Percentiles rank a stretch among this genome's conserved stretches.
Evolutionary conservation across 2,797 vertebrate species (phyloP).

Genomic region (Petrocephalus schoutedeni): DNA sequence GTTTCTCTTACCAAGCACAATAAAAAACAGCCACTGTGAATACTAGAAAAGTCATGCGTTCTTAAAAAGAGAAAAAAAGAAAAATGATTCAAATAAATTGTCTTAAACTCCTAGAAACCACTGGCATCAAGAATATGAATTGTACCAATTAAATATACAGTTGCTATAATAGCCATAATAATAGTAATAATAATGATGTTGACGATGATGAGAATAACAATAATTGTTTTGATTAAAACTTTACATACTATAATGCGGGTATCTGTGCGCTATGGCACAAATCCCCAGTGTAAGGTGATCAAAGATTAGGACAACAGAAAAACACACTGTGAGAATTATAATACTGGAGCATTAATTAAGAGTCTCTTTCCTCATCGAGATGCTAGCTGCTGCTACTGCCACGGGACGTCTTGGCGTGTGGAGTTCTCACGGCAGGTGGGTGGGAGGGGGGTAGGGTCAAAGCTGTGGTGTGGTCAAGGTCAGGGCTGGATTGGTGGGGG

Average conservation of each 20-base stretch:
- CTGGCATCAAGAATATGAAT: slow-evolving; percentile 41
- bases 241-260: slow-evolving; percentile 34
- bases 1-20: slow-evolving; percentile 33
- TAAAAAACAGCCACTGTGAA: slow-evolving; percentile 31
- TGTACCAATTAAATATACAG: slow-evolving; percentile 53
- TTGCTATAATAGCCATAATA: slow-evolving; percentile 47
- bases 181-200: slow-evolving; percentile 39
- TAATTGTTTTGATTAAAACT: slow-evolving; percentile 39
- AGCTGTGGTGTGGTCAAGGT: background rate
- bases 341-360: slow-evolving; percentile 28
- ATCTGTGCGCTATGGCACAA: slow-evolving; percentile 34
- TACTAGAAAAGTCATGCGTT: slow-evolving; percentile 54
- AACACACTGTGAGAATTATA: slow-evolving; percentile 29
- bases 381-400: slow-evolving; percentile 22
- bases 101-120: slow-evolving; percentile 34
- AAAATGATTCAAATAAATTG: slow-evolving; percentile 29
- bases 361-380: slow-evolving; percentile 24
- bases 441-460: background rate
- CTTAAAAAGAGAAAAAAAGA: slow-evolving; percentile 35
- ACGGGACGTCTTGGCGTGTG: slow-evolving; percentile 24
- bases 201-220: slow-evolving; percentile 42
- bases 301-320: slow-evolving; percentile 25
- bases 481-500: background rate
- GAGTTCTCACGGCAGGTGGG: background rate
- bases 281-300: slow-evolving; percentile 31